Base-by-base conservation (phyloP, 2,797 vertebrate genomes). In the Antennarius maculatus region DNA sequence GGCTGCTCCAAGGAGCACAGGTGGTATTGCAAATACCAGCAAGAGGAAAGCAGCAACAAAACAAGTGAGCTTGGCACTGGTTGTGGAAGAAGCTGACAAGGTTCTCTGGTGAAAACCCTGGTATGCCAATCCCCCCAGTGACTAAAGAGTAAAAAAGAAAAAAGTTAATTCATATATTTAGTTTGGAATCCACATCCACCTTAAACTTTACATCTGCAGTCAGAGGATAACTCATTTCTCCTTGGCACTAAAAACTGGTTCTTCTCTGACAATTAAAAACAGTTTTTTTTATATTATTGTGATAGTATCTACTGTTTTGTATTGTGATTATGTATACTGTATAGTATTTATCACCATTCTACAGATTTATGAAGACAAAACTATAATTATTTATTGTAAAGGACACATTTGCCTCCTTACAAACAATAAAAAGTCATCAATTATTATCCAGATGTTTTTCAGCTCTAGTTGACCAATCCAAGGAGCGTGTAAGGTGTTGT, bases 391-490 rank as follows among this genome's bases (percentile, higher is more conserved):
- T 5, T 9, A 3, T 52, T 4, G 16, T 18, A 16, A 14, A 3
- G 43, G 5, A 14, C 4, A 0, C 8, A 27, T 43, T 4, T 17
- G 1, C 1, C 49, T 86, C 71, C 91, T 66, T 62, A 84, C 52
- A 37, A 37, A 37, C 16, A 37, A 10, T 16, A 54, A 17, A 13
- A 29, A 54, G 14, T 34, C 15, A 37, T 54, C 52, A 11, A 54
- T 54, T 15, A 54, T 10, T 37, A 5, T 29, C 52, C 52, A 54
- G 52, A 16, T 54, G 15, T 37, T 37, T 54, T 54, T 54, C 16
- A 10, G 52, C 16, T 54, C 52, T 2, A n/a, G 62, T 39, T 63
- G 75, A 16, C 93, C 93, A 7, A 87, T 71, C 92, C 93, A 94
- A 27, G 92, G 83, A 4, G 76, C 61, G 54, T 91, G 92, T 47